Evolutionary conservation across 2,888 invertebrate genomes (phyloP).

Genomic region (Agonum fuliginosum): DNA sequence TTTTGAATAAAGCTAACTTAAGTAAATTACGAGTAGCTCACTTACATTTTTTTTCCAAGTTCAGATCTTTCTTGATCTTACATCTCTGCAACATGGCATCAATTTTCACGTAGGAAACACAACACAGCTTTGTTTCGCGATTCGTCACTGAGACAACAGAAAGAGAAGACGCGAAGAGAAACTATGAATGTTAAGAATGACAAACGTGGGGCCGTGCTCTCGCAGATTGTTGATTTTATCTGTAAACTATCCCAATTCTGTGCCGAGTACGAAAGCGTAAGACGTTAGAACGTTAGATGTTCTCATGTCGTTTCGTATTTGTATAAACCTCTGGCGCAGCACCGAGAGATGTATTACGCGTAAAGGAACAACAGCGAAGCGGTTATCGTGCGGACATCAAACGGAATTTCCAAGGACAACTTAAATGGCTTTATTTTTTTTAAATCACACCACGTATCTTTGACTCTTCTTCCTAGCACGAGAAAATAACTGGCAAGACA

Average conservation of each 20-base stretch:
- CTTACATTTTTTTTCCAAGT: too few relatives aligned
- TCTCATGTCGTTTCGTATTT: neutral
- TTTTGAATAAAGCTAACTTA: too few relatives aligned
- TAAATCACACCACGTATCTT: slow-evolving; percentile 1
- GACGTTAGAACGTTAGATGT: too few relatives aligned
- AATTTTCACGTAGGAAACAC: slow-evolving; percentile 37
- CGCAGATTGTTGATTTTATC: slow-evolving; percentile 60
- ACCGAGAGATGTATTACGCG: slow-evolving; percentile 40
- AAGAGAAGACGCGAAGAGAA: slow-evolving; percentile 42
- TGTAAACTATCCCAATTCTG: slow-evolving; percentile 60
- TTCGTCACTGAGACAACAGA: slow-evolving; percentile 44
- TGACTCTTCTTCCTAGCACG: neutral
- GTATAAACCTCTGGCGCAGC: neutral
- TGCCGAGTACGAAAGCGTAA: too few relatives aligned
- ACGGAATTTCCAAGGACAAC: too few relatives aligned
- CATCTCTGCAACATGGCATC: too few relatives aligned
- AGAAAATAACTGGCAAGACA: too few relatives aligned
- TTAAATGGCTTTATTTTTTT: slow-evolving; percentile 43
- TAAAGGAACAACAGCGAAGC: slow-evolving; percentile 44
- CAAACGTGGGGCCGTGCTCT: slow-evolving; percentile 58
- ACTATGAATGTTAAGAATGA: slow-evolving; percentile 60
- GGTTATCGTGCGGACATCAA: slow-evolving; percentile 52
- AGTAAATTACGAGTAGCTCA: too few relatives aligned
- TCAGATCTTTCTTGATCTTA: too few relatives aligned
- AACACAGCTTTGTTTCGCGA: slow-evolving; percentile 13